Base-by-base conservation (phyloP, 2,113 vertebrate species). In the Terrapene triunguis region DNA sequence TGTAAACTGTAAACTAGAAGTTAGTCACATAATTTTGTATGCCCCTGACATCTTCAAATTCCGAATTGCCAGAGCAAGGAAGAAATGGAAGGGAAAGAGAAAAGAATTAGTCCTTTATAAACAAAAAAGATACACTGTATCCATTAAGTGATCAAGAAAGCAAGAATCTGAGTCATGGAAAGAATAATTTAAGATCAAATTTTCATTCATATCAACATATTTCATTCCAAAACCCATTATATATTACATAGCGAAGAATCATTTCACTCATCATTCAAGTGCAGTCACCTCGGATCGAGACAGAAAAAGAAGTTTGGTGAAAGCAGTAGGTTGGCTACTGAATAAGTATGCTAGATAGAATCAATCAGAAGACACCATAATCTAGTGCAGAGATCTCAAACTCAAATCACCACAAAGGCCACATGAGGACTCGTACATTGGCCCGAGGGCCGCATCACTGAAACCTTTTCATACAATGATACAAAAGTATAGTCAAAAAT, bases 201-300 rank as follows among this genome's bases (percentile, higher is more conserved):
- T 92, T 93, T 89, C 91, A 93, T 93, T 94, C 87, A 91, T 93
- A 89, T 88, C 95, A 94, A 90, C 80, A 80, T 89, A 92, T 91
- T 96, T 97, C 94, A 96, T 96, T 89, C 84, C 53, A 62, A 88
- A 93, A 90, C 92, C 78, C 69, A 38, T 16, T 21, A 21, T 38
- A 5, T n/a, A 72, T 16, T 19, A 38, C 65, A n/a, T 21, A n/a
- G 65, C 7, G 17, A 69, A 69, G 65, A n/a, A 19, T 69, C 14
- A 8, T 69, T n/a, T 38, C 35, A 19, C 65, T 21, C 14, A 17
- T 38, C 65, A 22, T 27, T 72, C 17, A 72, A 72, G n/a, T 35
- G 35, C n/a, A 22, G 35, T n/a, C 16, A 72, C 19, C 65, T 72
- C 13, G 19, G n/a, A 19, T 72, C 38, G 17, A 38, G 65, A 38